Percentiles rank a stretch among this genome's conserved stretches.
Evolutionary conservation across 2,797 vertebrate species (phyloP).

Genomic region (Momotus momota): DNA sequence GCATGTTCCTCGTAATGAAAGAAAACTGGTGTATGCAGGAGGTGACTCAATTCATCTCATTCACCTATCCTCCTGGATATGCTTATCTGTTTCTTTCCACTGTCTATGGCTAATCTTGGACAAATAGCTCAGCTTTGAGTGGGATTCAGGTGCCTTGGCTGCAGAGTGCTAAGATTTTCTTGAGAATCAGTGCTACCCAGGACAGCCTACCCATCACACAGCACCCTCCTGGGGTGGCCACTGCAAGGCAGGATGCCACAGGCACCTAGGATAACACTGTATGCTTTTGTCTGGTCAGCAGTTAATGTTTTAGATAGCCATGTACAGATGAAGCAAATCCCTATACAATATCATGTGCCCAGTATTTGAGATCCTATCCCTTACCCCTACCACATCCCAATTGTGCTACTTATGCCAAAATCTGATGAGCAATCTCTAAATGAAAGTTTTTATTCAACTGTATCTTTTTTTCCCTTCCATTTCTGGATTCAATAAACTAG

Average conservation of each 20-base stretch:
- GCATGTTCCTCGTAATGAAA: neutral
- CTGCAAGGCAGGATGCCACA: neutral
- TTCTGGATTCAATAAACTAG: neutral
- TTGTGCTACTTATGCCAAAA: neutral
- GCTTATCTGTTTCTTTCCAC: neutral
- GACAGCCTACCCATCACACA: neutral
- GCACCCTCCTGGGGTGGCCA: neutral
- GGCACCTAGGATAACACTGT: neutral
- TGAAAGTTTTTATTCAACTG: neutral
- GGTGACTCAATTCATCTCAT: neutral
- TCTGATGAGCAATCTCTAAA: neutral
- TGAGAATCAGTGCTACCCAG: neutral
- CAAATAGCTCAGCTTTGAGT: neutral
- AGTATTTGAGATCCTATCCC: neutral
- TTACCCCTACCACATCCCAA: neutral
- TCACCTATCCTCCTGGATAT: neutral
- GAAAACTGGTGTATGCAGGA: neutral
- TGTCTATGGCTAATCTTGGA: neutral
- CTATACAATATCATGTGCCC: neutral
- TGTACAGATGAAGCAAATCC: neutral
- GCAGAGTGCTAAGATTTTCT: neutral
- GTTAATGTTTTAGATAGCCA: neutral
- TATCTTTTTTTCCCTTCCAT: neutral
- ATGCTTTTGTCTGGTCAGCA: neutral
- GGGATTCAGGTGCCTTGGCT: neutral